Evolutionary conservation across 2,888 invertebrate species (phyloP), one percentile per base, ranked within the genome.

Genomic region (Chelonus formosanus): DNA sequence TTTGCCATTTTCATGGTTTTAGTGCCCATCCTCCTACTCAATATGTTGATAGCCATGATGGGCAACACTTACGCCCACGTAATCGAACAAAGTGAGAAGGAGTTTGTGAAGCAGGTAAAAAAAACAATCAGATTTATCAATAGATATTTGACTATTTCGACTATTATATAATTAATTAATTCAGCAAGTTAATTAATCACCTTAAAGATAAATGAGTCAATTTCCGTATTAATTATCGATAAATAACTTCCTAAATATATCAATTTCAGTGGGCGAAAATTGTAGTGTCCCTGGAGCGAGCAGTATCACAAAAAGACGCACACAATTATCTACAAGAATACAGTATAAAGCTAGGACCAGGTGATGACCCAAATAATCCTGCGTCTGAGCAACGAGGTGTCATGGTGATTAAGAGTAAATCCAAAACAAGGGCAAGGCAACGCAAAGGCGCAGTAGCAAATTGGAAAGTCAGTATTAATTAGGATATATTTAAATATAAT

Each of bases 41-140:
- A 98, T 90, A 98, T 93, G 92, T 89, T 99, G 84, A 99, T 99
- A 73, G 99, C 99, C 71, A 99, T 98, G 98, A 99, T 99, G 98
- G 98, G 98, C 44, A 98, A 98, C 85, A 99, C 99, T 0, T 99
- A 99, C 83, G 96, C 97, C 0, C 95, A 95, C 76, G 97, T 99
- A 67, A 99, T 98, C 75, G 95, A 96, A 82, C 96, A 97, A 82
- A 98, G 98, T 44, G 98, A 98, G 85, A 98, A 98, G 85, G 98
- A 99, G 83, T 99, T 96, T 95, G 93, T 97, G 83, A 96, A 97
- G 83, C 96, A 96, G 88, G 94, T 91, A 8, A 53, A 40, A 36
- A 20, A 20, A 20, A 20, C 20, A 20, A 20, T 20, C 20, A 20
- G 20, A 20, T 20, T 20, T 20, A 20, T 20, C 20, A 20, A 20